Base-by-base conservation (phyloP, 2,888 invertebrate species). In the Lepetodrilus schrolli region DNA sequence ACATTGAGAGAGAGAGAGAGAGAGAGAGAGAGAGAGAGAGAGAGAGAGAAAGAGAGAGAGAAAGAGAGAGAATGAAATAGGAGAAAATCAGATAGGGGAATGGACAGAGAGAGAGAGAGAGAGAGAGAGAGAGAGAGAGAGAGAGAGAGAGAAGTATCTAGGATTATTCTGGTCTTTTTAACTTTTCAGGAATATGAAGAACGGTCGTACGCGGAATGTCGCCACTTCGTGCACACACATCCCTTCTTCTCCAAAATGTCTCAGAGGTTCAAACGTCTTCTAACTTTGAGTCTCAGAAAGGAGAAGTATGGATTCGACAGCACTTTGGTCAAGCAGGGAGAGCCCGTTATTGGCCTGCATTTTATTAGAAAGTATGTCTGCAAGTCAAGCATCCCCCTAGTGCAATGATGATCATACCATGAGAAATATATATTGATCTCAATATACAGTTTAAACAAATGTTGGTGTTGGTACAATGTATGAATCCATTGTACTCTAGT, bases 251-350 rank as follows among this genome's bases (percentile, higher is more conserved):
- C 78, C 4, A 77, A 81, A 65, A 87, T 89, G 89, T 77, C 79
- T 4, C 74, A 78, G 4, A 82, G 83, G 51, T 82, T 87, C 30
- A 86, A 87, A 75, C 83, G 85, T 21, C 78, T 89, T 0, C 77
- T 90, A 37, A 86, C 88, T 72, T 86, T 88, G 82, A 87, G 88
- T 74, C 70, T 90, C 13, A 80, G 87, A 21, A 84, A 84, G 68
- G 88, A 89, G 73, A 79, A 75, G 1, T 86, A 82, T 65, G 79
- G 83, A 13, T 89, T 86, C 70, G 86, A 88, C 70, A 79, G 85
- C 0, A 77, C 81, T 20, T 82, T 90, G 37, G 78, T 86, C 23
- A 72, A 77, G 37, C 90, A 90, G 74, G 90, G 89, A 0, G 83
- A 86, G 3, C 84, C 82, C 0, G 82, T 87, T 1, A 77, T 77